phyloP scores from a whole-genome alignment of 1,140 invertebrate species.

The Gryllus bimaculatus region DNA sequence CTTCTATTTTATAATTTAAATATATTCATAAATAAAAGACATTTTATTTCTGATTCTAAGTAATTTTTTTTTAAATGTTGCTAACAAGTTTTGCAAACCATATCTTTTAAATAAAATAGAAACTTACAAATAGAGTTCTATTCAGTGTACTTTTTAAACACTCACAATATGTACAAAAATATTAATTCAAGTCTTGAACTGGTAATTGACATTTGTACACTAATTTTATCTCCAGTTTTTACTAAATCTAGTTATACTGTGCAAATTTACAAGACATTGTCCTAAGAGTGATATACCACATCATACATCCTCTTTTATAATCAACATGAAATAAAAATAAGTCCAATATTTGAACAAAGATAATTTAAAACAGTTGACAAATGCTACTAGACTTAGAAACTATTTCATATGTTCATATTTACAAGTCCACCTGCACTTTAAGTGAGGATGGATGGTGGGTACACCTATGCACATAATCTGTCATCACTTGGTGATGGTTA shows the following conservation, averaged over 20 bases:
- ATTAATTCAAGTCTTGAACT: slow-evolving; percentile 34
- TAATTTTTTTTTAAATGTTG: slow-evolving; percentile 36
- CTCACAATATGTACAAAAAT: slow-evolving; percentile 45
- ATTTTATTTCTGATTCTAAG: slow-evolving; percentile 25
- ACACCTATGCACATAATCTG: slow-evolving; percentile 16
- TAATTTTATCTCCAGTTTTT: slow-evolving; percentile 30
- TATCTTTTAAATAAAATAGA: slow-evolving; percentile 32
- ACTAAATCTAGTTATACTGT: slow-evolving; percentile 28
- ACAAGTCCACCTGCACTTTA: slow-evolving; percentile 24
- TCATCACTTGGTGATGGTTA: slow-evolving; percentile 28
- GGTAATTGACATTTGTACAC: slow-evolving; percentile 44
- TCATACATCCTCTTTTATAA: slow-evolving; percentile 17
- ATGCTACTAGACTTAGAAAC: slow-evolving; percentile 18
- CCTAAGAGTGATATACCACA: slow-evolving; percentile 18
- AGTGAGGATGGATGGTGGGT: slow-evolving; percentile 21
- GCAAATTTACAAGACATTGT: slow-evolving; percentile 27
- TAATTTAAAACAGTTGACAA: slow-evolving; percentile 21
- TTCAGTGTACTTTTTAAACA: slow-evolving; percentile 37
- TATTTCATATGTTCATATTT: slow-evolving; percentile 17
- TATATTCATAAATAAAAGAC: slow-evolving; percentile 10
- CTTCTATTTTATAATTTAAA: slow-evolving; percentile 16
- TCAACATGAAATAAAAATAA: slow-evolving; percentile 18
- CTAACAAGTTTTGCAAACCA: slow-evolving; percentile 40
- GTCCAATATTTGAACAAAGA: slow-evolving; percentile 17
- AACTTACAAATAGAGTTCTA: slow-evolving; percentile 32